Conservation (phyloP, 2,113 vertebrate species). For the Andinoacara biseriatus region DNA sequence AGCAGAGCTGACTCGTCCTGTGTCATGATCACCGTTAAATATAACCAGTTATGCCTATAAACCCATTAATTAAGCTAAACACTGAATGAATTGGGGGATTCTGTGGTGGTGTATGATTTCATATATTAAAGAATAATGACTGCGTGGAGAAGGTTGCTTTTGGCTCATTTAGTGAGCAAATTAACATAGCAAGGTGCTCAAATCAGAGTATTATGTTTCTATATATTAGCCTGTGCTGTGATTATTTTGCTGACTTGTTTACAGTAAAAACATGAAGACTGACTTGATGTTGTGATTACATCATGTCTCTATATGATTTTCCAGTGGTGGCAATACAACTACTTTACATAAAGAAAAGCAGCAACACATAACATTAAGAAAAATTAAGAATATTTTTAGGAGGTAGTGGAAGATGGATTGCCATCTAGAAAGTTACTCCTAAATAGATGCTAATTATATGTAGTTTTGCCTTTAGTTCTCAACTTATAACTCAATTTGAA, state of each 20-base stretch:
- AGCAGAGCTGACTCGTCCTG: conserved; percentile 28
- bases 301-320: neutral
- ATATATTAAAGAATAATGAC: neutral
- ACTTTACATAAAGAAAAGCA: neutral
- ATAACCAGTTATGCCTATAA: conserved; percentile 34
- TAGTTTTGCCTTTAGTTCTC: neutral
- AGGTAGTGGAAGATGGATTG: neutral
- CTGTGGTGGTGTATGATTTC: neutral
- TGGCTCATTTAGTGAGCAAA: neutral
- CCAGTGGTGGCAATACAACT: neutral
- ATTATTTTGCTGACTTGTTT: neutral
- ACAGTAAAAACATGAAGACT: neutral
- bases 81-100: conserved; percentile 15
- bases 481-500: neutral
- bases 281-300: neutral
- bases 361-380: neutral
- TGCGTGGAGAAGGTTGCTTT: neutral
- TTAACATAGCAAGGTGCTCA: neutral
- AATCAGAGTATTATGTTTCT: neutral
- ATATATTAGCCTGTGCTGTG: neutral
- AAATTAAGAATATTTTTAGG: neutral
- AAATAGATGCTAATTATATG: neutral
- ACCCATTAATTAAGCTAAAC: conserved; percentile 34
- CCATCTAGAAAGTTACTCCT: neutral
- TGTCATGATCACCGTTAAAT: conserved; percentile 18